Evolutionary conservation across 2,888 invertebrate genomes (phyloP).

Genomic region (Rhingia campestris): DNA sequence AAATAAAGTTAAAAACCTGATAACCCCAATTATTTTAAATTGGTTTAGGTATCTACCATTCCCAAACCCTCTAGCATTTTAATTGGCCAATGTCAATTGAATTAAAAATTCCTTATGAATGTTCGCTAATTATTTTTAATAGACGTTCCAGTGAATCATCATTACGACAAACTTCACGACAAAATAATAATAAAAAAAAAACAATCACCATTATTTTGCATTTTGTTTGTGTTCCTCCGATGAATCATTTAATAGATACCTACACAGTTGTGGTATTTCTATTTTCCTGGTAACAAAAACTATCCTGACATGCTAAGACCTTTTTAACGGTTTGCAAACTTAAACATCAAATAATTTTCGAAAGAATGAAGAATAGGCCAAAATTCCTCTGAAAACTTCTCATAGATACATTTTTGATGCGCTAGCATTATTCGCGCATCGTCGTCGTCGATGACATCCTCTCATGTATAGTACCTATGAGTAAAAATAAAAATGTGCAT

Average conservation of each 20-base stretch:
- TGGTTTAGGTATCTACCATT: too few species aligned
- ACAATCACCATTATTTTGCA: slow-evolving; percentile 2
- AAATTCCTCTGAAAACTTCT: slow-evolving; percentile 10
- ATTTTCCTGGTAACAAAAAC: slow-evolving; percentile 12
- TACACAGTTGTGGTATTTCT: background rate
- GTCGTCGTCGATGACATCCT: slow-evolving; percentile 11
- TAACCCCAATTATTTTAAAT: too few species aligned
- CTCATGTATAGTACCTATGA: slow-evolving; percentile 3
- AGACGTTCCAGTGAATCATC: slow-evolving; percentile 34
- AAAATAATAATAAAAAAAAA: background rate
- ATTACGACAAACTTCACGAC: background rate
- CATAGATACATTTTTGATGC: slow-evolving; percentile 34
- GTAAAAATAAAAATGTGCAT: slow-evolving; percentile 45
- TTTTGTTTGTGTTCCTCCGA: slow-evolving; percentile 28
- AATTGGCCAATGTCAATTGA: background rate
- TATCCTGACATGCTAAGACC: slow-evolving; percentile 11
- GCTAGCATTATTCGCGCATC: slow-evolving; percentile 54
- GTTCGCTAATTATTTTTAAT: slow-evolving; percentile 58
- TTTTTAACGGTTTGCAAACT: slow-evolving; percentile 18
- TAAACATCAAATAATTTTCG: slow-evolving; percentile 3
- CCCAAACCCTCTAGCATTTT: background rate
- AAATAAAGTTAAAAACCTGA: too few species aligned
- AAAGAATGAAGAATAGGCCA: slow-evolving; percentile 35
- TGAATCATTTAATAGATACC: slow-evolving; percentile 41
- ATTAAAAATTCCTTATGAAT: slow-evolving; percentile 1